Evolutionary conservation across 2,888 invertebrate genomes (phyloP), one percentile per base, ranked within the genome.

Genomic region (Ceratothoa steindachneri): DNA sequence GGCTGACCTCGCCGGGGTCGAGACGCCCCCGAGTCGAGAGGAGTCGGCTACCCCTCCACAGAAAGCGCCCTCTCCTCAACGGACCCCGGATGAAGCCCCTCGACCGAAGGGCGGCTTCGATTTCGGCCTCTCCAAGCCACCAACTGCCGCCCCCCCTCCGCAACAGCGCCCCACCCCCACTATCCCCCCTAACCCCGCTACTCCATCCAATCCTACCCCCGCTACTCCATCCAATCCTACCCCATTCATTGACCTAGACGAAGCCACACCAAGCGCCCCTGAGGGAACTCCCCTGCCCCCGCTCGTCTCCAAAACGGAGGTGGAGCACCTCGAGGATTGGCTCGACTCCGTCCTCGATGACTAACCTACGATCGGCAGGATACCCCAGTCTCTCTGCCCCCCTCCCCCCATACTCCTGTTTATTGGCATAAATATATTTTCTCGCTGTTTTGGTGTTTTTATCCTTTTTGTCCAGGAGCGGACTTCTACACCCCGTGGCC

Each of bases 261-360:
- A 41, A 41, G n/a, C n/a, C n/a, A n/a, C n/a, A n/a, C n/a, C n/a
- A n/a, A n/a, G n/a, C n/a, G 7, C 41, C 5, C n/a, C 24, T 24
- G 24, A 60, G 24, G 22, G 12, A 22, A 7, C n/a, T 15, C n/a
- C n/a, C 1, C 22, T 24, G 12, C 22, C 60, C 1, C 22, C 27
- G 12, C 12, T 60, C 12, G 22, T 60, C 12, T 22, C 12, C 12
- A 24, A 60, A 24, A 24, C 60, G 12, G 60, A 60, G 27, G 60
- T 69, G 1, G 75, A 79, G n/a, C 69, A 79, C 15, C 60, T 79
- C 22, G 79, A 79, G 53, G 79, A 79, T 69, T 79, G 79, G 79
- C 65, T 79, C 9, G 79, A 79, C 28, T 79, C 79, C 60, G 74
- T 79, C 19, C 66, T 79, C 15, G 79, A 79, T 69, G 79, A 79